These are phyloP conservation scores for Drosophila setifemur DNA, from an alignment of 1,140 invertebrate species.

Conservation along the genomic window DNA sequence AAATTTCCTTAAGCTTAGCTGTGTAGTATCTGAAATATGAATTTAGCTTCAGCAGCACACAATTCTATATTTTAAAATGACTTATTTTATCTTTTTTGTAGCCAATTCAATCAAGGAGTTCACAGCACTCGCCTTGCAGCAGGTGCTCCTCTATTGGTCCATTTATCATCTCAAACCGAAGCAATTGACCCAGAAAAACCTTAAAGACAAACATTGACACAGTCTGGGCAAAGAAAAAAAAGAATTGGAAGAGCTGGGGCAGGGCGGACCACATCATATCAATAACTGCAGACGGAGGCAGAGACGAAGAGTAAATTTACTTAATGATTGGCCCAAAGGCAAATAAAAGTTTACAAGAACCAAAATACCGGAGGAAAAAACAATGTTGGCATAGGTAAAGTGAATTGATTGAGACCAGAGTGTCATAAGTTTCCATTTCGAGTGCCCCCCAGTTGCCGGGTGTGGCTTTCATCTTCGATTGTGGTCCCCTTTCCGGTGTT, in stretches of 20 bases:
- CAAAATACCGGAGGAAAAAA: too few relatives aligned
- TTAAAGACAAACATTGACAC: constrained; percentile 50
- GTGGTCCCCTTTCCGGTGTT: not conserved
- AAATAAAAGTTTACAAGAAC: constrained; percentile 44
- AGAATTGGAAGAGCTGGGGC: not conserved
- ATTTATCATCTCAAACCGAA: constrained; percentile 12
- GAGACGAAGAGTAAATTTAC: constrained; percentile 24
- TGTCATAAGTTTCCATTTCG: constrained; percentile 20
- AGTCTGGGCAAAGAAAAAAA: constrained; percentile 10
- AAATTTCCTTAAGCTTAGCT: too few relatives aligned
- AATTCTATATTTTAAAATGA: not conserved
- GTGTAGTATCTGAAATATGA: too few relatives aligned
- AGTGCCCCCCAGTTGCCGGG: not conserved
- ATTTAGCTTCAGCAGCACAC: too few relatives aligned
- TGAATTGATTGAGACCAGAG: constrained; percentile 28
- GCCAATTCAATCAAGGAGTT: constrained; percentile 6
- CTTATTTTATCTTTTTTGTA: not conserved
- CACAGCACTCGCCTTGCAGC: not conserved
- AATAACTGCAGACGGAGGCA: constrained; percentile 32
- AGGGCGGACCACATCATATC: constrained; percentile 36
- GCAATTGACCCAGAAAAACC: constrained; percentile 62
- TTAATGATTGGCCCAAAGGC: constrained; percentile 49
- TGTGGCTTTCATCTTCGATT: constrained; percentile 14
- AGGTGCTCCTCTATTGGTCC: not conserved
- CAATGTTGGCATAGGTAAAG: constrained; percentile 36